phyloP scores from a whole-genome alignment of 2,888 invertebrate genomes.

The Mimas tiliae region DNA sequence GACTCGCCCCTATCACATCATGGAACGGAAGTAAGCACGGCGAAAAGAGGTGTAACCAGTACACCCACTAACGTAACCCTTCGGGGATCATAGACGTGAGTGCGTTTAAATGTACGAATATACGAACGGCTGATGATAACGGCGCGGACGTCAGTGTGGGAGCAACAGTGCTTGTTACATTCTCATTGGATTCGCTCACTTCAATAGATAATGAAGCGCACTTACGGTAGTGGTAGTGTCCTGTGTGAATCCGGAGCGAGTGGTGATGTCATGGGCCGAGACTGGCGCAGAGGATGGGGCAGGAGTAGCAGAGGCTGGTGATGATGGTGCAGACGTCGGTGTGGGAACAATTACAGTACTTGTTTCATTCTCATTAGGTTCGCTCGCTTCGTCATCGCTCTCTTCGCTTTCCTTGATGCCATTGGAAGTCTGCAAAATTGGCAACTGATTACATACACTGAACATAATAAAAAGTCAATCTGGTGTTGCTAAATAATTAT shows the following conservation, averaged over 20 bases:
- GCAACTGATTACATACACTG: no score
- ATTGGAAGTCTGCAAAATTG: slow-evolving; percentile 66
- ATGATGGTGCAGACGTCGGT: slow-evolving; percentile 55
- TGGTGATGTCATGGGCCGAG: slow-evolving; percentile 64
- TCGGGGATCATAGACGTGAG: no score
- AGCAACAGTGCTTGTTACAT: background rate
- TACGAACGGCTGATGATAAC: no score
- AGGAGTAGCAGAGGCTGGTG: slow-evolving; percentile 55
- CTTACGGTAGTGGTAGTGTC: slow-evolving; percentile 75
- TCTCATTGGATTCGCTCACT: background rate
- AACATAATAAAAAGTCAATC: no score
- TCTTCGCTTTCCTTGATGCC: slow-evolving; percentile 77
- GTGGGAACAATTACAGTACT: slow-evolving; percentile 51
- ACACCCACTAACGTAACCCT: no score
- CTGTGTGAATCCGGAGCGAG: slow-evolving; percentile 63
- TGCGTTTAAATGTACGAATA: no score
- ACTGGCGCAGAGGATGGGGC: slow-evolving; percentile 56
- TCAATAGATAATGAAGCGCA: slow-evolving; percentile 27
- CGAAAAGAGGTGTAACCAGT: no score
- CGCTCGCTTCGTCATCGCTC: slow-evolving; percentile 72
- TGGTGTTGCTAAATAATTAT: no score
- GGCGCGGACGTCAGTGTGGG: no score
- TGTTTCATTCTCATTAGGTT: slow-evolving; percentile 64
- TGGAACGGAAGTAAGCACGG: no score
- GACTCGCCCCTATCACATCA: no score